Evolutionary conservation across 2,888 invertebrate genomes (phyloP), one percentile per base, ranked within the genome.

Genomic region (Caradrina clavipalpis): DNA sequence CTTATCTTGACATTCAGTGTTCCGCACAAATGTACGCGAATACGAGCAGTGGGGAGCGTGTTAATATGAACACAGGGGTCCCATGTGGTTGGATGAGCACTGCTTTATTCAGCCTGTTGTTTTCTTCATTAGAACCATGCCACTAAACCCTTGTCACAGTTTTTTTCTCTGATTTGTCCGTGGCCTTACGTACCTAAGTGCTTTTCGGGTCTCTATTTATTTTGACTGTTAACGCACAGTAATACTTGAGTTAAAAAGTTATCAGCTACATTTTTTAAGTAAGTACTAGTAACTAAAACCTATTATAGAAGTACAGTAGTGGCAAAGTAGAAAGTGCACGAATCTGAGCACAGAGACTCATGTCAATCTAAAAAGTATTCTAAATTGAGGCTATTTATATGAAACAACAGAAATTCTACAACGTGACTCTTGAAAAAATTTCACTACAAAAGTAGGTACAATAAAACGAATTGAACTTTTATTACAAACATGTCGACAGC

Each of bases 71-170:
- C 72, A 74, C 81, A 76, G 78, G 69, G 92, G 53, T 88, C 91
- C 82, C 42, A 53, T 60, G 64, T 79, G 53, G 71, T 72, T 91
- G 90, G 92, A 59, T 80, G 76, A 68, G 72, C 70, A 81, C 75
- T 84, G 85, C 87, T 88, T 87, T 90, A 89, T 90, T 79, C 88
- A 80, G 84, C 77, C 87, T 86, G 88, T 89, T 91, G 91, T 92
- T 89, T 90, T 90, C 86, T 88, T 89, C 88, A 89, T 91, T 89
- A 90, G 84, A 87, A 90, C 85, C 82, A 83, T 85, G 85, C 82
- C 81, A 86, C 84, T 79, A 76, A 82, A 84, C 69, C 79, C 78
- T 83, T 87, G 86, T 85, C 84, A 84, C 77, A 67, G 72, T 69
- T 83, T 82, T 69, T 78, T 73, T 81, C 80, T 73, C 68, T 73